Evolutionary conservation across 2,888 invertebrate genomes (phyloP), one percentile per base, ranked within the genome.

Genomic region (Myopa tessellatipennis): DNA sequence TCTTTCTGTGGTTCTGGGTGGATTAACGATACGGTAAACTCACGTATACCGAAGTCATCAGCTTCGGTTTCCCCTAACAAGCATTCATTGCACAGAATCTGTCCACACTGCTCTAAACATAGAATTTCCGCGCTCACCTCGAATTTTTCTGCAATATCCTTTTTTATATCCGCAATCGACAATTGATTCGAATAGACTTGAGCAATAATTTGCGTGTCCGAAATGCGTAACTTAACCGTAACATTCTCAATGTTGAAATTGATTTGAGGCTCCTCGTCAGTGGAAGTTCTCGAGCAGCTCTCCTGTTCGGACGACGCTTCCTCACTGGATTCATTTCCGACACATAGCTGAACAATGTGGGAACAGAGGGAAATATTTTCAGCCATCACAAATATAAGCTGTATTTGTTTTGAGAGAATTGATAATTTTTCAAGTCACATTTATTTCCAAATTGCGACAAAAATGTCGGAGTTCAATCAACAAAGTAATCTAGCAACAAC

Each of bases 101-200:
- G 87, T 4, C 90, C 90, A 69, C 88, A 87, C 85, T 92, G 90
- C 67, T 90, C 86, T 4, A 93, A 81, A 0, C 90, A 87, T 61
- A 93, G 85, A 63, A 90, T 88, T 16, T 91, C 88, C 0, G 90
- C 89, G 18, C 91, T 90, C 1, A 92, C 88, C 85, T 90, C 90
- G 83, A 93, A 93, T 63, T 92, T 89, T 2, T 90, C 91, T 1
- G 90, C 91, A 63, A 93, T 89, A 82, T 92, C 92, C 82, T 91
- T 90, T 85, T 92, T 93, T 63, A 93, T 90, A 83, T 92, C 92
- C 74, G 89, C 90, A 70, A 93, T 87, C 78, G 90, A 91, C 85
- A 91, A 90, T 63, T 84, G 84, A 79, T 87, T 88, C 63, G 89
- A 87, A 85, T 89, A 90, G 12, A 88, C 85, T 79, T 88, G 88